phyloP scores from a whole-genome alignment of 2,888 invertebrate species.

The Amphimallon solstitiale region DNA sequence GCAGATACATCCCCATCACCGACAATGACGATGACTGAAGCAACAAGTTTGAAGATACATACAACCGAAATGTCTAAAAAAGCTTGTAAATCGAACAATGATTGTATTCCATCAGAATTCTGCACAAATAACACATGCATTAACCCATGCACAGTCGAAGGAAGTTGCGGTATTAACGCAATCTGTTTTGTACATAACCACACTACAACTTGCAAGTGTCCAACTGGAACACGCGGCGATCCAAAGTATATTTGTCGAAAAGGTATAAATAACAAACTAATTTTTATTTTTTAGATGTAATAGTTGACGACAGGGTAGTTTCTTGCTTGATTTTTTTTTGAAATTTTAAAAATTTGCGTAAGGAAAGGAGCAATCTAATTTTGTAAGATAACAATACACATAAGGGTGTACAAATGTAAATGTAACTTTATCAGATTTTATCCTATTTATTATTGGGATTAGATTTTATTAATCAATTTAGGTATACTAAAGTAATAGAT shows the following conservation, averaged over 20 bases:
- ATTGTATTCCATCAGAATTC: slow-evolving; percentile 72
- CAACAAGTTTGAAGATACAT: slow-evolving; percentile 59
- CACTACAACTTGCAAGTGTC: slow-evolving; percentile 72
- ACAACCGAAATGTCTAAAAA: slow-evolving; percentile 62
- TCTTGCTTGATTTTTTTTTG: slow-evolving; percentile 15
- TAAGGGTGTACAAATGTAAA: background rate
- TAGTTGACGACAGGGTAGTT: slow-evolving; percentile 2
- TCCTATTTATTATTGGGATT: background rate
- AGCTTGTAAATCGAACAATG: slow-evolving; percentile 70
- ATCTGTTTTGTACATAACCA: slow-evolving; percentile 73
- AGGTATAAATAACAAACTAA: slow-evolving; percentile 65
- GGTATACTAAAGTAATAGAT: too few relatives aligned
- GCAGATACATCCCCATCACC: background rate
- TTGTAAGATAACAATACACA: background rate
- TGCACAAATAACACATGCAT: slow-evolving; percentile 73
- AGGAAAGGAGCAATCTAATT: background rate
- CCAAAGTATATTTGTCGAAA: slow-evolving; percentile 69
- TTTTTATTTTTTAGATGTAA: slow-evolving; percentile 42
- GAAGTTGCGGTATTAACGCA: slow-evolving; percentile 69
- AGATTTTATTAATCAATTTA: too few relatives aligned
- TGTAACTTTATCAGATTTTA: slow-evolving; percentile 11
- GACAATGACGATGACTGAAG: background rate
- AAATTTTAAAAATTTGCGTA: background rate
- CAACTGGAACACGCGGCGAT: slow-evolving; percentile 65
- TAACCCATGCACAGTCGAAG: slow-evolving; percentile 69